These are phyloP conservation scores for Agriotes lineatus DNA, from an alignment of 2,888 invertebrate species.

Conservation along the genomic window DNA sequence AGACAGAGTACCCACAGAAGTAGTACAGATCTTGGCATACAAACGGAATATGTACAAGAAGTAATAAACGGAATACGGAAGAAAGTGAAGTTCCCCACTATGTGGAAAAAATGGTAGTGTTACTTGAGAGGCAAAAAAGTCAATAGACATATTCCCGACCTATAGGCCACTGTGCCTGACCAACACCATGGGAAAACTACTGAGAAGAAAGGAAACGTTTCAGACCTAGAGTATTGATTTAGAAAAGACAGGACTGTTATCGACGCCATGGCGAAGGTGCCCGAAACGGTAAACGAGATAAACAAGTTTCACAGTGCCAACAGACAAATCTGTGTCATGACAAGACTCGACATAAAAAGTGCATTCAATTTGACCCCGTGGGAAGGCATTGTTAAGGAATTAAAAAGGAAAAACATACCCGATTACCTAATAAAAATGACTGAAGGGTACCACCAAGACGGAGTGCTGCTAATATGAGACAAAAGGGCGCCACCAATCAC, in stretches of 20 bases:
- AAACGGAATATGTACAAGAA: too few species aligned
- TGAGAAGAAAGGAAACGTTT: neutral
- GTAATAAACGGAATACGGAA: neutral
- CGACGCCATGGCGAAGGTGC: too few species aligned
- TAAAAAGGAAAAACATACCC: neutral
- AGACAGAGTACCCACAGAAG: neutral
- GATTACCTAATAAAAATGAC: neutral
- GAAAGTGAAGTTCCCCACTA: neutral
- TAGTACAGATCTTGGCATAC: neutral
- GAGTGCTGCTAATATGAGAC: neutral
- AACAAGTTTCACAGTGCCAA: neutral
- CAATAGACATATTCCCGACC: neutral
- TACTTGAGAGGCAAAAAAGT: neutral
- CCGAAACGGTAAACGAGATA: neutral
- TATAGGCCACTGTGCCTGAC: neutral
- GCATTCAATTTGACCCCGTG: neutral
- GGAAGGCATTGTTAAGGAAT: neutral
- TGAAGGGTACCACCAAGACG: neutral
- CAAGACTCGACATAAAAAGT: neutral
- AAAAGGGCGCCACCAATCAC: neutral
- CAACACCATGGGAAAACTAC: neutral
- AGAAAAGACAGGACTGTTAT: neutral
- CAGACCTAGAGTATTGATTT: neutral
- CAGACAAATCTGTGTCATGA: neutral
- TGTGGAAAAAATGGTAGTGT: neutral